Evolutionary conservation across 1,140 invertebrate species (phyloP).

Genomic region (Trichomalopsis sarcophagae): DNA sequence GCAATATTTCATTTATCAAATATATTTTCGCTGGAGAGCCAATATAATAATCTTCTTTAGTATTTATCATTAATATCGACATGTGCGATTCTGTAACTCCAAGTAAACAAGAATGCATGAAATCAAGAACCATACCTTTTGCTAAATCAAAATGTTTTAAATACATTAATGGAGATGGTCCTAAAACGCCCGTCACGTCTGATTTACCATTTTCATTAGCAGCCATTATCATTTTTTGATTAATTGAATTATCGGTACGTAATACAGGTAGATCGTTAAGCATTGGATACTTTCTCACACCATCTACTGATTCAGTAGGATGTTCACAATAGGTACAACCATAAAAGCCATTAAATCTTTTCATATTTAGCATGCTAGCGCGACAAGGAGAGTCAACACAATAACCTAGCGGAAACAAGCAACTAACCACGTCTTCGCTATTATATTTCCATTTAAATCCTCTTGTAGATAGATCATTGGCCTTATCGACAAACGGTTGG

Average conservation of each 20-base stretch:
- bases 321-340: constrained; percentile 54
- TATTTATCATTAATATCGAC: constrained; percentile 33
- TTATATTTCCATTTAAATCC: too few species aligned
- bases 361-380: constrained; percentile 47
- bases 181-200: too few species aligned
- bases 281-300: constrained; percentile 29
- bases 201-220: neutral
- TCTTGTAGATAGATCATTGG: too few species aligned
- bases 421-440: too few species aligned
- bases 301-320: too few species aligned
- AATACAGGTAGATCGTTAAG: neutral
- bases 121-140: constrained; percentile 53
- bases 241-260: constrained; percentile 46
- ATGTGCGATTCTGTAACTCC: constrained; percentile 43
- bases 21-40: neutral
- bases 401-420: constrained; percentile 18
- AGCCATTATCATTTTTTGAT: constrained; percentile 40
- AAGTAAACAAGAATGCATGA: constrained; percentile 38
- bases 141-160: constrained; percentile 48
- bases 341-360: constrained; percentile 47
- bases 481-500: too few species aligned
- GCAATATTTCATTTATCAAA: constrained; percentile 9
- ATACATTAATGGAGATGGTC: too few species aligned
- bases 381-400: constrained; percentile 46
- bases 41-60: constrained; percentile 37